Conservation (phyloP, 1,140 invertebrate species). For the Temnothorax curvispinosus region DNA sequence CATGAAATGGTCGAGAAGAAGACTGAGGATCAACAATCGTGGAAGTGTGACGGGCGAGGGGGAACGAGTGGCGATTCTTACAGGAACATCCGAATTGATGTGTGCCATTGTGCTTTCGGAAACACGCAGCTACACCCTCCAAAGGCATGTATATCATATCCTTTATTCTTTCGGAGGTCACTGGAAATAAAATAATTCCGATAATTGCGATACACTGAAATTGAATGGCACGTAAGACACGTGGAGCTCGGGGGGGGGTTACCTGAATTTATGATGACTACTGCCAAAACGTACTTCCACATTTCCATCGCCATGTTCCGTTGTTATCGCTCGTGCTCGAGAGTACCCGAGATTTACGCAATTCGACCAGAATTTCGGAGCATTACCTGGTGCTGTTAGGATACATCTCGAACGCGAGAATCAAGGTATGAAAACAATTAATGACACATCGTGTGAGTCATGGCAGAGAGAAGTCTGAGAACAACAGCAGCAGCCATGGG, state of each 20-base stretch:
- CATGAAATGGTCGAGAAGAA: background rate
- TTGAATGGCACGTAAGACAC: background rate
- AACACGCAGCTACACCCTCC: slow-evolving; percentile 91
- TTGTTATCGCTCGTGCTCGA: background rate
- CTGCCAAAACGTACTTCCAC: slow-evolving; percentile 59
- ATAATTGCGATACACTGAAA: background rate
- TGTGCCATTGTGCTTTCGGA: slow-evolving; percentile 95
- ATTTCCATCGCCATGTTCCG: slow-evolving; percentile 56
- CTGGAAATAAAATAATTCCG: slow-evolving; percentile 67
- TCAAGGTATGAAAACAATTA: background rate
- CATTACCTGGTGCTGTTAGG: slow-evolving; percentile 14
- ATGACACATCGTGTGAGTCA: slow-evolving; percentile 55
- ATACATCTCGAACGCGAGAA: slow-evolving; percentile 28
- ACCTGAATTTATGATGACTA: slow-evolving; percentile 67
- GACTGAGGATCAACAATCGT: too few species aligned
- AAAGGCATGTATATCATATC: slow-evolving; percentile 94
- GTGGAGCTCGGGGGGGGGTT: background rate
- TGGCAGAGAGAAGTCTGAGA: background rate
- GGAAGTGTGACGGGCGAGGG: too few species aligned
- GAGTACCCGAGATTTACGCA: background rate
- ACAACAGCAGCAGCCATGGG: background rate
- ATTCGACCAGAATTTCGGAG: background rate
- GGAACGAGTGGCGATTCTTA: slow-evolving; percentile 85
- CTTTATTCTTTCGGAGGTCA: slow-evolving; percentile 87
- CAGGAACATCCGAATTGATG: slow-evolving; percentile 97